Evolutionary conservation across 2,797 vertebrate genomes (phyloP), one percentile per base, ranked within the genome.

Genomic region (Gallinago solitaria): DNA sequence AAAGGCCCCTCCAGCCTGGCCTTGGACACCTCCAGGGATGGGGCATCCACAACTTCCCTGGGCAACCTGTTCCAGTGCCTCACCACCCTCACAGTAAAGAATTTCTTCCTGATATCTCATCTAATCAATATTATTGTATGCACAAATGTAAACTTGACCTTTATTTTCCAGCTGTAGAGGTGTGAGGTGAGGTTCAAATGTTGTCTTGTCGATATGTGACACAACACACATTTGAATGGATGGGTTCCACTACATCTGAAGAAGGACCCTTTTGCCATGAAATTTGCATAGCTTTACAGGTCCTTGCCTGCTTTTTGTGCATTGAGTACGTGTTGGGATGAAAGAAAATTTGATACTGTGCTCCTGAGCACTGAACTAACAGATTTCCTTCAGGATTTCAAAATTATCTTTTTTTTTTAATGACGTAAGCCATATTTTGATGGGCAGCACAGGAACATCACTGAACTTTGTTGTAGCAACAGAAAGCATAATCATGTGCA

Each of bases 261-360:
- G 23, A 60, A 68, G 33, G 47, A 54, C 16, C 4, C 6, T 95
- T 83, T 83, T 69, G 12, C 43, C 33, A 5, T 59, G 9, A 56
- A 47, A 59, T 65, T 5, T 45, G 27, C 43, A 17, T 59, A 8
- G 16, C 23, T 19, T 2, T 54, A 27, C 47, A 65, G 60, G 39
- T 19, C 25, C 45, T 87, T 79, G 28, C 47, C 19, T 51, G 56
- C 11, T 47, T 1, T 41, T 68, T 10, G 12, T 82, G 33, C 24
- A 7, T 41, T 21, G 37, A 0, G n/a, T 39, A 15, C 0, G 0
- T 73, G 9, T 2, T 59, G 48, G 25, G 88, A 25, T 4, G 51
- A 33, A 47, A 43, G 32, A 23, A 32, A n/a, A 16, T 68, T 32
- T 13, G 14, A 33, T 43, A 6, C n/a, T 18, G 5, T 73, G n/a